phyloP scores from a whole-genome alignment of 2,888 invertebrate species.

The Cephus nigrinus region DNA sequence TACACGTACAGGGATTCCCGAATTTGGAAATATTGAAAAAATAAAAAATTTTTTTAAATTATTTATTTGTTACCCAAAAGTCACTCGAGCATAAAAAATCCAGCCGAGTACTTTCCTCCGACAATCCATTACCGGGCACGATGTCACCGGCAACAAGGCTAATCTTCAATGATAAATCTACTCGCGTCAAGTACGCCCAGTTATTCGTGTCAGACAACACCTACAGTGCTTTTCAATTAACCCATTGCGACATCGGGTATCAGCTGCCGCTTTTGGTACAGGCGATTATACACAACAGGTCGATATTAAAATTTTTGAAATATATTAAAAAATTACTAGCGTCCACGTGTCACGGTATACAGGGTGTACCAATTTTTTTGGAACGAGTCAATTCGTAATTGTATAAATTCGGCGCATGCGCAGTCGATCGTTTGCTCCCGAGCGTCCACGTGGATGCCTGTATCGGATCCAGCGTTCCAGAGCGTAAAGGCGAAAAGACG shows the following conservation, averaged over 20 bases:
- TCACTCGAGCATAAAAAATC: not conserved
- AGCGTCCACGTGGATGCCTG: too few relatives aligned
- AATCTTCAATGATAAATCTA: not conserved
- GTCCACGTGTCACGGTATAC: not conserved
- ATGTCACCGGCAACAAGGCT: not conserved
- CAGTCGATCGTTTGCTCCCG: too few relatives aligned
- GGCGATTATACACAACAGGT: too few relatives aligned
- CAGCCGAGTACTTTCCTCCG: not conserved
- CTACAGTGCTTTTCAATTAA: not conserved
- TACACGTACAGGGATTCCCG: fast-evolving
- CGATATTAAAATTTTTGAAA: not conserved
- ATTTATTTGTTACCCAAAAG: not conserved
- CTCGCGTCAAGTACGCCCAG: not conserved
- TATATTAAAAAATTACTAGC: not conserved
- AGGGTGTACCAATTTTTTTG: not conserved
- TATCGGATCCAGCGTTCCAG: not conserved
- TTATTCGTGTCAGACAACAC: not conserved
- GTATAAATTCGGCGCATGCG: too few relatives aligned
- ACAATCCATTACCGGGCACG: not conserved
- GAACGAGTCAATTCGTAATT: not conserved
- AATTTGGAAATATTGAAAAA: not conserved
- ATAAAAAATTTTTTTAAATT: too few relatives aligned
- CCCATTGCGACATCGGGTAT: not conserved
- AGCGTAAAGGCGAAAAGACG: not conserved
- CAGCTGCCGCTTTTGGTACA: not conserved